Evolutionary conservation across 2,888 invertebrate genomes (phyloP).

Genomic region (Drosophila planitibia): DNA sequence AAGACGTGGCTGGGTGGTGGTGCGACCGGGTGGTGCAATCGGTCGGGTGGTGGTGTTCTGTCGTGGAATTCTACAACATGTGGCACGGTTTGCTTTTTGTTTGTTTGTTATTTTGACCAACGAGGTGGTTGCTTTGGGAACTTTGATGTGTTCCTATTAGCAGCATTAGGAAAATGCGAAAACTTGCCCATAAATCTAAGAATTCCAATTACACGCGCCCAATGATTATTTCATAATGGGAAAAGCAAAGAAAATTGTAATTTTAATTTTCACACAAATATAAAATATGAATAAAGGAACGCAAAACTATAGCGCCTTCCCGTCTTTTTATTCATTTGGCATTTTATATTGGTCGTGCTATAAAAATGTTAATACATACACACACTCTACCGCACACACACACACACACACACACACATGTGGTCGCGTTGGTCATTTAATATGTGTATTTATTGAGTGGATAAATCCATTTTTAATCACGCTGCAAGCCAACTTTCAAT

Average conservation of each 20-base stretch:
- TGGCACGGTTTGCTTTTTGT: conserved; percentile 16
- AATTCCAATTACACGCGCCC: neutral
- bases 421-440: conserved; percentile 12
- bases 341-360: conserved; percentile 1
- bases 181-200: neutral
- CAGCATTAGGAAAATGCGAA: neutral
- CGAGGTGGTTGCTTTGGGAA: conserved; percentile 17
- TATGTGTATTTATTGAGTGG: conserved; percentile 47
- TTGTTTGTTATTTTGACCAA: conserved; percentile 2
- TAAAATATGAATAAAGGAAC: neutral
- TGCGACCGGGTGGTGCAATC: neutral
- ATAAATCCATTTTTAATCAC: conserved; percentile 74
- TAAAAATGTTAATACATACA: neutral
- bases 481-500: conserved; percentile 17
- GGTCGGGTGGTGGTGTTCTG: conserved; percentile 1
- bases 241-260: neutral
- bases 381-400: conserved; percentile 7
- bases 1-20: neutral
- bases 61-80: conserved; percentile 29
- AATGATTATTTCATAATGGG: neutral
- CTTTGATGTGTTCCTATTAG: conserved; percentile 24
- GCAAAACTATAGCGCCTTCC: neutral
- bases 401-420: conserved; percentile 6
- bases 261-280: neutral
- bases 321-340: neutral